Base-by-base conservation (phyloP, 2,113 vertebrate species). In the Zingel zingel region DNA sequence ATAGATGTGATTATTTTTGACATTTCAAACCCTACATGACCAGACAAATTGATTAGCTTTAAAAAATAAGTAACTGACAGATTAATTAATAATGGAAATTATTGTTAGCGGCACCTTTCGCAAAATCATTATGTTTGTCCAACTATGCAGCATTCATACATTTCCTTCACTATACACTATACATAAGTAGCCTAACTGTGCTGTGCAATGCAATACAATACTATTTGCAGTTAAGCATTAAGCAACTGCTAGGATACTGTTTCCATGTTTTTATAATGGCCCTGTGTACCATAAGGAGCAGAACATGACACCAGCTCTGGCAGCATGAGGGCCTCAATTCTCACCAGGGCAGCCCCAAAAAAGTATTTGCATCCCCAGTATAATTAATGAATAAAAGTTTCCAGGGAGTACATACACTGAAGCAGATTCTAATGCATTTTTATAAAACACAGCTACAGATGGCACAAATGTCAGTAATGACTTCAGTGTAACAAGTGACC, bases 351-450 rank as follows among this genome's bases (percentile, higher is more conserved):
- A 18, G 18, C 15, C 47, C 25, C 58, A 25, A 51, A 74, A 58
- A 85, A 74, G 54, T 58, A 56, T 51, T 63, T 43, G 21, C 36
- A 62, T 36, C 36, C 30, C 59, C 59, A 0, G 5, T n/a, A 5
- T 43, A 23, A 43, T 13, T 1, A 11, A 27, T 15, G 43, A 74
- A 6, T 47, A 47, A 50, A 53, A 72, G 66, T 64, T 74, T 57
- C 80, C 73, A 61, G 68, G n/a, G 59, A 83, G 57, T 1, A 6
- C 25, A 7, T 13, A 68, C 4, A 19, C 75, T 15, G 56, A 14
- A 33, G 64, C 89, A 85, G 73, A 80, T 85, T 82, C 69, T 75
- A 51, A 83, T 78, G 82, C 72, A 88, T 89, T 83, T 86, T 77
- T 83, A 88, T 82, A 86, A 82, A 82, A 84, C 36, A 30, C 74